These are phyloP conservation scores for Pocota personata DNA, from an alignment of 2,888 invertebrate species.

Conservation along the genomic window DNA sequence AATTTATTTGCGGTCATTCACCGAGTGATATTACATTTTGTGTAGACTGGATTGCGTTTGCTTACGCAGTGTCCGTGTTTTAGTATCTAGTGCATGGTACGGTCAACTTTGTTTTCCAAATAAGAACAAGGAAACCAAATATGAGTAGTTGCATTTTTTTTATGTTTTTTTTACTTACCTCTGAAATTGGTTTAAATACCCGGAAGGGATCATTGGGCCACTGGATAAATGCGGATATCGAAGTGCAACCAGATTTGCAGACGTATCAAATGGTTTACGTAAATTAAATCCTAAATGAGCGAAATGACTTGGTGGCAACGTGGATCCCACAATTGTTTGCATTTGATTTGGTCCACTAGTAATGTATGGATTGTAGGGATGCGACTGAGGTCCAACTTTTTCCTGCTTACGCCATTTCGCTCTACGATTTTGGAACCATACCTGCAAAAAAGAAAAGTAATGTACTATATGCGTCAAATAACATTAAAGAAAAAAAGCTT, in stretches of 20 bases:
- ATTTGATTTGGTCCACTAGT: slow-evolving; percentile 87
- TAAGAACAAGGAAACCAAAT: too few species aligned
- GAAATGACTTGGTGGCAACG: slow-evolving; percentile 91
- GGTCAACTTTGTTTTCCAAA: too few species aligned
- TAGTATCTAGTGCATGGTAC: too few species aligned
- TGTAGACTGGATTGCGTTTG: too few species aligned
- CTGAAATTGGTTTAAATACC: slow-evolving; percentile 85
- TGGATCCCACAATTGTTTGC: slow-evolving; percentile 88
- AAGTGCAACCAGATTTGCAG: slow-evolving; percentile 87
- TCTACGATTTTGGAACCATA: slow-evolving; percentile 96
- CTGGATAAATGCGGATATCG: slow-evolving; percentile 86
- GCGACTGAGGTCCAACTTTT: slow-evolving; percentile 95
- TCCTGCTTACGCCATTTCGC: slow-evolving; percentile 97
- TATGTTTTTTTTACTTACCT: slow-evolving; percentile 80
- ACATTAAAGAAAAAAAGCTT: too few species aligned
- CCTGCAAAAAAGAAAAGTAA: slow-evolving; percentile 84
- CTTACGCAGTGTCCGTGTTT: too few species aligned
- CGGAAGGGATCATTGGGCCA: slow-evolving; percentile 84
- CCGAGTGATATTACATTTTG: too few species aligned
- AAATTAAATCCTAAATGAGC: slow-evolving; percentile 90
- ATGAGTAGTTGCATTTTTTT: too few species aligned
- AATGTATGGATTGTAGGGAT: slow-evolving; percentile 94
- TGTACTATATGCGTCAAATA: neutral
- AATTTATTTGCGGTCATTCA: too few species aligned
- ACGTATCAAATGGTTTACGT: slow-evolving; percentile 88